phyloP scores from a whole-genome alignment of 2,113 vertebrate species.

The Coreoperca whiteheadi region DNA sequence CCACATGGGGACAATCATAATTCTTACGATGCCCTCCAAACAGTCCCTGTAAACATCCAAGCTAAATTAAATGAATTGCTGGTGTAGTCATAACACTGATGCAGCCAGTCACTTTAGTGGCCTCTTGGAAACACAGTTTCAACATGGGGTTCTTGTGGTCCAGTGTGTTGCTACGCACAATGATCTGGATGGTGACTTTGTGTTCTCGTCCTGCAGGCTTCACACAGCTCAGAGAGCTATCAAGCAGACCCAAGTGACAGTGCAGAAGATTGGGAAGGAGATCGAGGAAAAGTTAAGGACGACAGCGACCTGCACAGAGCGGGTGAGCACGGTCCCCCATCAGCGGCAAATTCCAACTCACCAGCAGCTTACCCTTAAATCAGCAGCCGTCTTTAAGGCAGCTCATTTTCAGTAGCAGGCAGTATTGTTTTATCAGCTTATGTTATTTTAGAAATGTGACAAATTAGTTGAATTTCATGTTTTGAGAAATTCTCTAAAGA shows the following conservation, averaged over 20 bases:
- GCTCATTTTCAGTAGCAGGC: neutral
- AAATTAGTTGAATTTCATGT: constrained; percentile 24
- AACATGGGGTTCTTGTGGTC: constrained; percentile 28
- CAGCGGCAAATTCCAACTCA: neutral
- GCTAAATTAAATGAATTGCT: constrained; percentile 39
- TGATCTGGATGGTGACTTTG: constrained; percentile 39
- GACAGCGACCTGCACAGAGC: constrained; percentile 90
- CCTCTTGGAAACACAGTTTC: constrained; percentile 24
- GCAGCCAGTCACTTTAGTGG: constrained; percentile 28
- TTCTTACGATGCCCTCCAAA: constrained; percentile 24
- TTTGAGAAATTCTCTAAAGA: constrained; percentile 15
- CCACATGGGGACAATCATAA: constrained; percentile 49
- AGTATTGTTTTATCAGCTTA: neutral
- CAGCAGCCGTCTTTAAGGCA: no score
- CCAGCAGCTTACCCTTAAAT: neutral
- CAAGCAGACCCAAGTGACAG: constrained; percentile 99
- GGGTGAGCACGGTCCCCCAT: constrained; percentile 83
- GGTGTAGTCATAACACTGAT: constrained; percentile 16
- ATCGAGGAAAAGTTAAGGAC: constrained; percentile 97
- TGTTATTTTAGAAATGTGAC: neutral
- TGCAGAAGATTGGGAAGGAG: constrained; percentile 97
- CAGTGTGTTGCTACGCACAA: constrained; percentile 2
- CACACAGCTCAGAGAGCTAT: constrained; percentile 98
- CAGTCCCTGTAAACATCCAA: constrained; percentile 38
- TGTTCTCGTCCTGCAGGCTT: constrained; percentile 85